Percentiles rank a stretch among this genome's conserved stretches.
Conservation (phyloP, 2,113 vertebrate species). For the Stercorarius parasiticus region DNA sequence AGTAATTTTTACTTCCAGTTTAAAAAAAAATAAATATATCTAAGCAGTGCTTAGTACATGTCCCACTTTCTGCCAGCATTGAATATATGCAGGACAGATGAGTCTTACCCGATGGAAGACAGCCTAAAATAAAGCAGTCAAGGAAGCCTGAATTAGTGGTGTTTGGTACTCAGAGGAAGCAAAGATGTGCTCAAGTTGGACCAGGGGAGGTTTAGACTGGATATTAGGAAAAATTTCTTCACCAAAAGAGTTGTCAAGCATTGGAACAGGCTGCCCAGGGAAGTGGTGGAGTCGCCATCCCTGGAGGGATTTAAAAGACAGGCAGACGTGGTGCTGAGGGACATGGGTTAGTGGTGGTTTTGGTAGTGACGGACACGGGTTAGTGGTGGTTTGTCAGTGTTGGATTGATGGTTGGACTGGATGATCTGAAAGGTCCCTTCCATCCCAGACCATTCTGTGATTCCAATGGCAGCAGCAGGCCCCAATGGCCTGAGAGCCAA, state of each 20-base stretch:
- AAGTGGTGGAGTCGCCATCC: background rate
- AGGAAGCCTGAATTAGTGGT: background rate
- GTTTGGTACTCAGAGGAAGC: background rate
- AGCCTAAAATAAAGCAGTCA: rapidly evolving
- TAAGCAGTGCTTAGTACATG: background rate
- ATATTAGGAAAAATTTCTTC: background rate
- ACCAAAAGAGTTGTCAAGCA: background rate
- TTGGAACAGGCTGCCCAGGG: background rate
- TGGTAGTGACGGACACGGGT: too few relatives aligned
- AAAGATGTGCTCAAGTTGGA: rapidly evolving
- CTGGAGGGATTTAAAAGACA: background rate
- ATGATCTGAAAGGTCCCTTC: background rate
- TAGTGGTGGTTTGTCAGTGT: background rate
- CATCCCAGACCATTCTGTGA: background rate
- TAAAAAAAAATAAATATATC: background rate
- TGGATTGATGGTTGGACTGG: background rate
- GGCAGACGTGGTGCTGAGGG: background rate
- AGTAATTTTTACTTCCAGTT: background rate
- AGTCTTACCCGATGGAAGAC: background rate
- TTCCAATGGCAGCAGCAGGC: background rate
- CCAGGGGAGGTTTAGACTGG: background rate
- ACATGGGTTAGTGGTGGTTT: too few relatives aligned
- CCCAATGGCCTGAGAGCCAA: background rate
- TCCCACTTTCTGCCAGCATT: background rate
- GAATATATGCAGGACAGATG: background rate